Base-by-base conservation (phyloP, 2,888 invertebrate genomes). In the Drosophila picticornis region DNA sequence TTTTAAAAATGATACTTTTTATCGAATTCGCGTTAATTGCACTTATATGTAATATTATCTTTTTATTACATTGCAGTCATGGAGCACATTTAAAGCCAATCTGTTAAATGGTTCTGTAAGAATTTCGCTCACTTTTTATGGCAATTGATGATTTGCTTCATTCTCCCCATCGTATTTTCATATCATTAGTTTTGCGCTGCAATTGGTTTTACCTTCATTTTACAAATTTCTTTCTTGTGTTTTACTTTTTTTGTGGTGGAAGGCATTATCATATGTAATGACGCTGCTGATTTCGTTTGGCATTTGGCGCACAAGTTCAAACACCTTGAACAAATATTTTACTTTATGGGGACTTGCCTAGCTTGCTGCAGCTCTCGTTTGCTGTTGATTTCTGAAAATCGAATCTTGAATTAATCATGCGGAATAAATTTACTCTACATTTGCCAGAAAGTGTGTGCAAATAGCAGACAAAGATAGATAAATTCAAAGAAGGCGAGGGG, bases 251-350 rank as follows among this genome's bases (percentile, higher is more conserved):
- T 65, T 56, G 25, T 19, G 31, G 29, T 27, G 32, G 25, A 27
- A n/a, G 55, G 53, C 89, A 91, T 92, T 92, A 91, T 91, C 91
- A 91, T 92, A 92, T 90, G 91, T 91, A 91, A 92, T 85, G 91
- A 91, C 72, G 76, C 71, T 75, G 83, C 72, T 91, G 90, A 87
- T 86, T 87, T 75, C 74, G 72, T 75, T 91, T 78, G 73, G 68
- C 62, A 72, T 70, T 75, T 60, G 77, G 40, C 56, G 67, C 53
- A 51, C 72, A 50, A 90, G 83, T 81, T 79, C 86, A 91, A 88
- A 91, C 87, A 91, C 90, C 90, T 88, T 88, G 88, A 88, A 83
- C 84, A 88, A 88, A 88, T 88, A 88, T 90, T 88, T 88, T 68
- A 77, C 75, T 81, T 76, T 63, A 79, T 75, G 64, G 48, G 48